Evolutionary conservation across 2,113 vertebrate species (phyloP), one percentile per base, ranked within the genome.

Genomic region (Uria lomvia): DNA sequence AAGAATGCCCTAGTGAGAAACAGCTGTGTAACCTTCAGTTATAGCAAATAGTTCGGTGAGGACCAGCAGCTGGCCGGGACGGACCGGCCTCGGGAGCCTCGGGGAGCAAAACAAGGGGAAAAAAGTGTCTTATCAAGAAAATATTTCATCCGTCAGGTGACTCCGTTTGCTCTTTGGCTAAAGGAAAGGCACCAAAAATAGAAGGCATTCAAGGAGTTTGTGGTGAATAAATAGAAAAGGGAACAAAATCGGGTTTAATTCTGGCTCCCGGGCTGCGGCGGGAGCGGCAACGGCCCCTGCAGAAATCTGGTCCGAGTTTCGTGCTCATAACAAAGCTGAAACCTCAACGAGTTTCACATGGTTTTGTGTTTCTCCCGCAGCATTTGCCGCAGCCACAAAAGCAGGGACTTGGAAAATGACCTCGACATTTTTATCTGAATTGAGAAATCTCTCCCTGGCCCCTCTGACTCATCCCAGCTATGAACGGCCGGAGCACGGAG

Each of bases 401-500:
- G 79, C 22, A n/a, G 38, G 38, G 55, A 24, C 68, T 68, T 75
- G 65, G 43, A 43, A 91, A 89, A 15, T 1, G 34, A 82, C 53
- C 86, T 90, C 74, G 12, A 9, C 14, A 5, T 26, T 72, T 45
- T 59, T 32, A 30, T 74, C 55, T 50, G 47, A 8, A 18, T 7
- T 23, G 43, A 74, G 67, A 67, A 66, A 40, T 42, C 40, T 47
- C 50, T n/a, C 29, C 67, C 59, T 3, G 9, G 38, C 36, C 78
- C 43, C 75, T 71, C 40, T 23, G 70, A 6, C 83, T 71, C 65
- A 29, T 30, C 81, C 75, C 66, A 1, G 1, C 34, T 5, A 1
- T 2, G 43, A 36, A 20, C 0, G 49, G 47, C 36, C 1, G 4
- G 47, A 19, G n/a, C 1, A 7, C 1, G 4, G 12, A 56, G 59